These are phyloP conservation scores for Oreotrochilus melanogaster DNA, from an alignment of 2,113 vertebrate genomes.

Conservation along the genomic window DNA sequence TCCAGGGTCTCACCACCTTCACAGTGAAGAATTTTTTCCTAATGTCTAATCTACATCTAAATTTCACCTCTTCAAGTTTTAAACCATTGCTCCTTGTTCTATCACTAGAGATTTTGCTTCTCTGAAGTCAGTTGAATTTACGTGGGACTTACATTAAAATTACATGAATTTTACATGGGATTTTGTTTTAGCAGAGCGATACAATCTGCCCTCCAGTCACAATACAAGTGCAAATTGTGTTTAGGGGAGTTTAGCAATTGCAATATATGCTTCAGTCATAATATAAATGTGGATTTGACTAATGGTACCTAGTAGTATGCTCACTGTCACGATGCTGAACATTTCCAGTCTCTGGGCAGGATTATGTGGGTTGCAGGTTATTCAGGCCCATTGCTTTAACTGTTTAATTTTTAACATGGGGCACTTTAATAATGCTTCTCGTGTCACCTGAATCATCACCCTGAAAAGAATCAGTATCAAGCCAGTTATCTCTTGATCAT, in stretches of 20 bases:
- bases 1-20: no score
- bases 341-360: not conserved
- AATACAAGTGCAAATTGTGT: not conserved
- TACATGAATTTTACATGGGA: not conserved
- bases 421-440: not conserved
- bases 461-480: not conserved
- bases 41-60: no score
- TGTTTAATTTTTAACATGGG: not conserved
- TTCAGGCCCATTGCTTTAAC: not conserved
- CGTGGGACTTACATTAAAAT: no score
- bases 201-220: not conserved
- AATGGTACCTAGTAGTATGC: not conserved
- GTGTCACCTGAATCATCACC: not conserved
- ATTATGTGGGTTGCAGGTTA: not conserved
- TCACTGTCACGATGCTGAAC: not conserved
- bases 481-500: not conserved
- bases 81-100: no score
- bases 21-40: no score
- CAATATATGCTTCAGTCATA: not conserved
- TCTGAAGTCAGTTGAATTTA: not conserved
- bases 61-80: no score
- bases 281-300: not conserved
- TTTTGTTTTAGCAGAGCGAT: not conserved
- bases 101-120: not conserved
- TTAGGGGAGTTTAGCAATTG: not conserved